Base-by-base conservation (phyloP, 1,140 invertebrate genomes). In the Drosophila suzukii region DNA sequence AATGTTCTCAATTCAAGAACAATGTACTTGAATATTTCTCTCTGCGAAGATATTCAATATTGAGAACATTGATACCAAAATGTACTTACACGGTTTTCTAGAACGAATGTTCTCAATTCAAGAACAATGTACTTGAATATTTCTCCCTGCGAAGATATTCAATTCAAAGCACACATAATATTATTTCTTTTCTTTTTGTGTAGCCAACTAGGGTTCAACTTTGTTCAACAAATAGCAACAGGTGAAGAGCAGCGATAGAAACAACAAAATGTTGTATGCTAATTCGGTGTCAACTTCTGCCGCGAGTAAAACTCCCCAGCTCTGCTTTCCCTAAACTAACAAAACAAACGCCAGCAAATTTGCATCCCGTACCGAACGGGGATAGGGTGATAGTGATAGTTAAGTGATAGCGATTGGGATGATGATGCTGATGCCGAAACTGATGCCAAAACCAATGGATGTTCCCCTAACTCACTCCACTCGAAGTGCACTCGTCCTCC, bases 171-270 rank as follows among this genome's bases (percentile, higher is more conserved):
- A 12, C 15, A 15, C 41, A 7, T 8, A 10, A 30, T n/a, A n/a
- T 4, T 2, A 15, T n/a, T 11, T 50, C 10, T 15, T 15, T 15
- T 34, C 32, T 17, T 15, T 3, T 30, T 11, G 49, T 51, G 49
- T 51, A 51, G 4, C 96, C 97, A 93, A 99, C 93, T 99, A 99
- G 93, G 99, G 32, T 93, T 99, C 15, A 54, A 75, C 60, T 75
- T 75, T 58, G 73, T 54, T 54, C 24, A 54, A 38, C 73, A 76
- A 76, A 75, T 53, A 65, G 55, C 73, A 75, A 53, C 72, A 47
- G 55, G 49, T 49, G 30, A 43, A 13, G 30, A 36, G 50, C 36
- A 49, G 60, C 51, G 24, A 17, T 20, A 6, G 24, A 49, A 43
- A 44, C 72, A 44, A 49, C 46, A 66, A 46, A 44, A 50, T 71